Base-by-base conservation (phyloP, 2,797 vertebrate genomes). In the Sebastes paucispinis region DNA sequence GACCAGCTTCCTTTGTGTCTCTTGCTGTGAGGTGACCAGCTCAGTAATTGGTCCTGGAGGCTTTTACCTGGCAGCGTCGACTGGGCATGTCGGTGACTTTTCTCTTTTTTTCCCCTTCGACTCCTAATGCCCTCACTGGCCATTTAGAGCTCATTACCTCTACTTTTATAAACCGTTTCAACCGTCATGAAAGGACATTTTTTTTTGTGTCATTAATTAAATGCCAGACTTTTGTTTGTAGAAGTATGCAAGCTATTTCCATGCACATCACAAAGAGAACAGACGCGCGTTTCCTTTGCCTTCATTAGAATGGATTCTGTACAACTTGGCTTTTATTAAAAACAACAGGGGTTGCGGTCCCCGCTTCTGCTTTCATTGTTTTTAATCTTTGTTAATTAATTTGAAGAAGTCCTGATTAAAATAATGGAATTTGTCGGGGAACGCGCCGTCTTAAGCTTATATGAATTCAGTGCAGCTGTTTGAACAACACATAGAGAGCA, bases 381-480 rank as follows among this genome's bases (percentile, higher is more conserved):
- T 93, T 89, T 91, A 91, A 92, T 93, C 89, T 90, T 80, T 65
- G 60, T 83, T 93, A 91, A 92, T 94, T 94, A 90, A 93, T 91
- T 90, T 86, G 81, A 91, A 89, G 85, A 90, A 73, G 75, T 57
- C 16, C 66, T 71, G 81, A 88, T 92, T 90, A 86, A 89, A 88
- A 87, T 89, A 86, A 90, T 85, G 63, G 73, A 89, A 85, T 80
- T 79, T 89, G 80, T 89, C 58, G 1, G 63, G 24, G 59, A 82
- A 78, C 29, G 75, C 76, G 74, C 79, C 86, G 87, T 90, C 63
- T 90, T 79, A 32, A 70, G 80, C 77, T 70, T 80, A 22, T 77
- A n/a, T 69, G 64, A 85, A 82, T 87, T 79, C 68, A 25, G 43
- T 36, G 65, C 69, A 73, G 69, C 80, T 84, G 69, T 91, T 87